These are phyloP conservation scores for Allolobophora icterica DNA, from an alignment of 2,888 invertebrate species.

Conservation along the genomic window DNA sequence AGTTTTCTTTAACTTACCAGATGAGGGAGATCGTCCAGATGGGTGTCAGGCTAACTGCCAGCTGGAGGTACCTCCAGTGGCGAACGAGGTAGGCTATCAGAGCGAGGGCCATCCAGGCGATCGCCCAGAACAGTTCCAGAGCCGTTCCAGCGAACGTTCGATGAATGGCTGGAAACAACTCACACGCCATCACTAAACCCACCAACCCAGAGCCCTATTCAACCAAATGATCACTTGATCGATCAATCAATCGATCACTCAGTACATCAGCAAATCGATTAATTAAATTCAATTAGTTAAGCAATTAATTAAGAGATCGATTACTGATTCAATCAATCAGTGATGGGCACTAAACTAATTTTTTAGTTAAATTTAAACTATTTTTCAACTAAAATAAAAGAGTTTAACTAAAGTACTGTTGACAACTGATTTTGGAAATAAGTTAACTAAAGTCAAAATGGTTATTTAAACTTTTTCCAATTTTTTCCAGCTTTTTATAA, in stretches of 20 bases:
- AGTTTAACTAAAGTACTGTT: too few relatives aligned
- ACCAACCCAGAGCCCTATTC: slow-evolving; percentile 47
- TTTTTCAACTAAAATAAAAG: too few relatives aligned
- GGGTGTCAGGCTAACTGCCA: slow-evolving; percentile 42
- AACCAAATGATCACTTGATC: not conserved
- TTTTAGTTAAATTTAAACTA: too few relatives aligned
- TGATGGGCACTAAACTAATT: too few relatives aligned
- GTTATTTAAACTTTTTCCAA: too few relatives aligned
- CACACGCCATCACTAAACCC: slow-evolving; percentile 48
- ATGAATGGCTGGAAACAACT: slow-evolving; percentile 47
- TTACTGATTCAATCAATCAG: too few relatives aligned
- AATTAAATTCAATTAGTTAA: not conserved
- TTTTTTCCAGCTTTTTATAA: too few relatives aligned
- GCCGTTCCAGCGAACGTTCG: slow-evolving; percentile 47
- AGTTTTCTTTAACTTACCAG: slow-evolving; percentile 41
- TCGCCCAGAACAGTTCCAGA: slow-evolving; percentile 47
- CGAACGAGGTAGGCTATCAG: slow-evolving; percentile 46
- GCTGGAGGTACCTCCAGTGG: slow-evolving; percentile 47
- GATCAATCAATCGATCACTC: not conserved
- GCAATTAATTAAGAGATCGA: too few relatives aligned
- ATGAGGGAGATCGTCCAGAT: slow-evolving; percentile 42
- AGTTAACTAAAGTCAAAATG: too few relatives aligned
- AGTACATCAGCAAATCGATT: too few relatives aligned
- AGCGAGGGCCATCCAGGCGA: slow-evolving; percentile 43
- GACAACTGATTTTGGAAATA: too few relatives aligned